A percentile compares a stretch with the other conserved stretches of the same genome.
Evolutionary conservation across 2,797 vertebrate genomes (phyloP).

Genomic region (Spheniscus humboldti): DNA sequence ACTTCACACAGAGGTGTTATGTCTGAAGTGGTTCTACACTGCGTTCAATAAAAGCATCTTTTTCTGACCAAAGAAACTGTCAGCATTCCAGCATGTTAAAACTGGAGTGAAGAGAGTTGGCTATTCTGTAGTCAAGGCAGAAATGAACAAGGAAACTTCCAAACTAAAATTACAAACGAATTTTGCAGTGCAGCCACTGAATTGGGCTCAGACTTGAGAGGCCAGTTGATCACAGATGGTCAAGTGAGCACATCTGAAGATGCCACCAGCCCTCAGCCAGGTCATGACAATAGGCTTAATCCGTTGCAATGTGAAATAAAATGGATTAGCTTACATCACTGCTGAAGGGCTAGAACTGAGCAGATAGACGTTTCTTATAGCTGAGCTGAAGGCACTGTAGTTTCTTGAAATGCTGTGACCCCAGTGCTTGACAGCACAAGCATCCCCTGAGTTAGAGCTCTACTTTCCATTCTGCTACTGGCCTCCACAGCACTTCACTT

Average conservation of each 20-base stretch:
- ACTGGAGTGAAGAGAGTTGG: background rate
- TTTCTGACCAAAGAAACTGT: background rate
- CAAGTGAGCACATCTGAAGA: background rate
- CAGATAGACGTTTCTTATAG: background rate
- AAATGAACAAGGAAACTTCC: background rate
- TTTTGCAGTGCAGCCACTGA: background rate
- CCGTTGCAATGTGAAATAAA: background rate
- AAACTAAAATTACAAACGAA: background rate
- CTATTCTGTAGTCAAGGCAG: background rate
- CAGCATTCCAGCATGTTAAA: background rate
- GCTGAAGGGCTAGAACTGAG: background rate
- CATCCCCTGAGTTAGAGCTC: rapidly evolving
- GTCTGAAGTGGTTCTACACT: background rate
- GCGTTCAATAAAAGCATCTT: background rate
- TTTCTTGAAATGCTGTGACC: background rate
- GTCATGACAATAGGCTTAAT: background rate
- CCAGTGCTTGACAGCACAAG: background rate
- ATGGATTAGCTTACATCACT: background rate
- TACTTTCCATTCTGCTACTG: background rate
- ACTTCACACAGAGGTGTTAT: background rate
- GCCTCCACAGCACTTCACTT: background rate
- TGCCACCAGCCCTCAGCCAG: background rate
- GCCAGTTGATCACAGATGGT: rapidly evolving
- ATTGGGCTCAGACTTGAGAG: background rate
- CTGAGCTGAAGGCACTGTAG: background rate